These are phyloP conservation scores for Nasonia longicornis DNA, from an alignment of 1,140 invertebrate genomes.

Conservation along the genomic window DNA sequence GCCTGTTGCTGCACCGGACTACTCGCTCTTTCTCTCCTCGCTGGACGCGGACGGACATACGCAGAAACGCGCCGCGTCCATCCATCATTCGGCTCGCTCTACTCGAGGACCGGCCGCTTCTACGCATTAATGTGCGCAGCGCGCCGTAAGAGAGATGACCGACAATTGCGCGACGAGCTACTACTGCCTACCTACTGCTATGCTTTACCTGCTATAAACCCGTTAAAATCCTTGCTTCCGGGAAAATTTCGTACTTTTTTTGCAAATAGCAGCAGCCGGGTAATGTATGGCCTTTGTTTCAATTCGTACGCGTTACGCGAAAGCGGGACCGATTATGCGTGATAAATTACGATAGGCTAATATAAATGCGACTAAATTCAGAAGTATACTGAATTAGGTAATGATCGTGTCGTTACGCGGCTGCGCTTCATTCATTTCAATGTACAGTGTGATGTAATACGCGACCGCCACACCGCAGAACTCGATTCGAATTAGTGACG, in stretches of 20 bases:
- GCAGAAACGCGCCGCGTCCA: slow-evolving; percentile 54
- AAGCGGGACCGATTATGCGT: neutral
- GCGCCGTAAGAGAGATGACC: slow-evolving; percentile 20
- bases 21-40: slow-evolving; percentile 31
- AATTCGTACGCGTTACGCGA: neutral
- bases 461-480: too few relatives aligned
- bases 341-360: too few relatives aligned
- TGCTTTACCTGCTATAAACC: neutral
- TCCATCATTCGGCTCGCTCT: slow-evolving; percentile 63
- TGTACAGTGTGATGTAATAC: neutral
- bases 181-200: neutral
- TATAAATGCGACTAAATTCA: neutral
- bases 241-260: neutral
- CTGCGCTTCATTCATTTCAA: neutral
- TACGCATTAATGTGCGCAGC: slow-evolving; percentile 48
- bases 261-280: neutral
- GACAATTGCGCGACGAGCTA: slow-evolving; percentile 22
- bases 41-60: slow-evolving; percentile 48
- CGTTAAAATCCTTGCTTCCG: neutral
- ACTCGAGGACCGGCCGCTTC: slow-evolving; percentile 52
- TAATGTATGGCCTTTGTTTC: neutral
- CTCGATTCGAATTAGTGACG: too few relatives aligned
- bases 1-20: slow-evolving; percentile 61
- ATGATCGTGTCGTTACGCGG: neutral
- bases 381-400: neutral